These are phyloP conservation scores for Masnerella sp. DNA, from an alignment of 2,888 invertebrate species.

Conservation along the genomic window DNA sequence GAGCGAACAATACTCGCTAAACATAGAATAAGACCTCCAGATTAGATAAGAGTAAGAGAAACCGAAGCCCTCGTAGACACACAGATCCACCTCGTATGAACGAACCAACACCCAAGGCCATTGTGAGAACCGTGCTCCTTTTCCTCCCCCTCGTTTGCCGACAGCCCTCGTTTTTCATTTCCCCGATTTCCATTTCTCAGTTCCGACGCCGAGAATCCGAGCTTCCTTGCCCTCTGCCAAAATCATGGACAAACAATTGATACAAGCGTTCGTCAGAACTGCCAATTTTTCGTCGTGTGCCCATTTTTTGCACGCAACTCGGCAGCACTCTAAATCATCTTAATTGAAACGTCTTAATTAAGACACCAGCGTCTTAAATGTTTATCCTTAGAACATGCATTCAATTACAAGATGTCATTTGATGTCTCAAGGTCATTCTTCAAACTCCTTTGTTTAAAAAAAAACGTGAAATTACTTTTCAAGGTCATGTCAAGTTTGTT, in stretches of 20 bases:
- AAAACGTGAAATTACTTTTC: too few species aligned
- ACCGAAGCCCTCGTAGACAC: slow-evolving; percentile 70
- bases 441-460: too few species aligned
- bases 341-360: too few species aligned
- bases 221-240: slow-evolving; percentile 41
- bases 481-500: too few species aligned
- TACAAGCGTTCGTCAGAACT: slow-evolving; percentile 68
- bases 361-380: too few species aligned
- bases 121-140: slow-evolving; percentile 69
- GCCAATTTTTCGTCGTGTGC: too few species aligned
- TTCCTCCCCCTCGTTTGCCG: slow-evolving; percentile 63
- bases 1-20: slow-evolving; percentile 71
- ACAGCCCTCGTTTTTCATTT: slow-evolving; percentile 39
- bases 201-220: slow-evolving; percentile 37
- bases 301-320: slow-evolving; percentile 21
- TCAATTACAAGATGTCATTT: too few species aligned
- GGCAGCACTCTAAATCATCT: too few species aligned
- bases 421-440: too few species aligned
- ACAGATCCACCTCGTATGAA: slow-evolving; percentile 69
- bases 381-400: too few species aligned
- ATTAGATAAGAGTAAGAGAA: slow-evolving; percentile 69
- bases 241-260: slow-evolving; percentile 12
- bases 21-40: slow-evolving; percentile 73
- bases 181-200: slow-evolving; percentile 24
- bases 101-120: slow-evolving; percentile 68